Conservation (phyloP, 1,140 invertebrate species). For the Cotesia vestalis region DNA sequence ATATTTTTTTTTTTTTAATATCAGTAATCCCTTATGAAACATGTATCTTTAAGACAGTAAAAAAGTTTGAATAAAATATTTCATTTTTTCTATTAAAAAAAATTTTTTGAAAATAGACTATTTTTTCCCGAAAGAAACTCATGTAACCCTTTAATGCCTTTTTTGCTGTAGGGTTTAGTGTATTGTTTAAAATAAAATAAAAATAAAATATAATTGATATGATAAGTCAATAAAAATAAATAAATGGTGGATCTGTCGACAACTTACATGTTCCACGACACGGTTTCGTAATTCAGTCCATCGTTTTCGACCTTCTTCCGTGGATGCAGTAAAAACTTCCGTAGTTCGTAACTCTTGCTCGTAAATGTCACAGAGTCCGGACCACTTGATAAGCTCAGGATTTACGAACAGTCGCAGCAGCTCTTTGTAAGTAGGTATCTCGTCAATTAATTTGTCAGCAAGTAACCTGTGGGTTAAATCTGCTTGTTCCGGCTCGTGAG, state of each 20-base stretch:
- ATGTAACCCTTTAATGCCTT: too few relatives aligned
- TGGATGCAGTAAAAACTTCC: slow-evolving; percentile 79
- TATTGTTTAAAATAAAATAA: too few relatives aligned
- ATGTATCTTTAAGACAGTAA: too few relatives aligned
- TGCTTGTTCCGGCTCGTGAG: slow-evolving; percentile 97
- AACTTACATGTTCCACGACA: slow-evolving; percentile 93
- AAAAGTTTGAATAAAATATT: too few relatives aligned
- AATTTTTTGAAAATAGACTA: too few relatives aligned
- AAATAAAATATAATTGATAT: too few relatives aligned
- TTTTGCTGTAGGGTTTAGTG: too few relatives aligned
- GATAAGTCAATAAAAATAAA: background rate
- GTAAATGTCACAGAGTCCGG: slow-evolving; percentile 84
- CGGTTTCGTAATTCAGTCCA: slow-evolving; percentile 93
- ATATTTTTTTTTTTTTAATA: too few relatives aligned
- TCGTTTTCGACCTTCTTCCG: slow-evolving; percentile 85
- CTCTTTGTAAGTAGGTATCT: slow-evolving; percentile 91
- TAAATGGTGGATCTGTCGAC: background rate
- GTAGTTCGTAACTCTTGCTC: slow-evolving; percentile 84
- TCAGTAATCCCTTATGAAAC: too few relatives aligned
- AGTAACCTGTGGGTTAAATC: slow-evolving; percentile 94
- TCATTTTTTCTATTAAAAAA: too few relatives aligned
- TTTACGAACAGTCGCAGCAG: slow-evolving; percentile 93
- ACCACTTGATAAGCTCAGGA: slow-evolving; percentile 95
- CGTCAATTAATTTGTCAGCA: slow-evolving; percentile 89
- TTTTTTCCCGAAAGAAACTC: too few relatives aligned